phyloP scores from a whole-genome alignment of 2,797 vertebrate genomes.

The Lophotriccus pileatus region DNA sequence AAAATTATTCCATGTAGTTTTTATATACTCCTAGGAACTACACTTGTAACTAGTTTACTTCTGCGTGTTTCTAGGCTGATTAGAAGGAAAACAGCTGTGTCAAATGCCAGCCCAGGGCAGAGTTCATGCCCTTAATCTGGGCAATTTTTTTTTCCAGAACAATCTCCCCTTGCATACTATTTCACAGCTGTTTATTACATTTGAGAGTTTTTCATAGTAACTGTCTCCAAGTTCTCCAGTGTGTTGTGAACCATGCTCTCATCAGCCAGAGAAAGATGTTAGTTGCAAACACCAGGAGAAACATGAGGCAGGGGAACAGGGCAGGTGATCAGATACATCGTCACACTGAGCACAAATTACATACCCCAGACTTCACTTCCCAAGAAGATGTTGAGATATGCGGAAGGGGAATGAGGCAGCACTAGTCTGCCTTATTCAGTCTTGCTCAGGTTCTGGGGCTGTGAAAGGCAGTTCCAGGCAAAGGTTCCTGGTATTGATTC shows the following conservation, averaged over 20 bases:
- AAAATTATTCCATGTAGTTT: not conserved
- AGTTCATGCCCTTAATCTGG: not conserved
- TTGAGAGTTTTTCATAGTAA: not conserved
- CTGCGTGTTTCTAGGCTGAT: not conserved
- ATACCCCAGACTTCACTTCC: not conserved
- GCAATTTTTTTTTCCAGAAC: not conserved
- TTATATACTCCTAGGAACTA: not conserved
- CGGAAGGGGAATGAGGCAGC: not conserved
- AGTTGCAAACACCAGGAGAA: not conserved
- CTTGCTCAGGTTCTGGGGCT: not conserved
- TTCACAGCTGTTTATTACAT: not conserved
- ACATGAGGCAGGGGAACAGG: not conserved
- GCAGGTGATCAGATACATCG: not conserved
- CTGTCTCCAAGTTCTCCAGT: not conserved
- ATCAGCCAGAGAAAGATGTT: not conserved
- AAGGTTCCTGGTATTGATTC: not conserved
- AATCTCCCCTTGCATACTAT: not conserved
- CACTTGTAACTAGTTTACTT: not conserved
- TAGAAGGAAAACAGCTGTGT: not conserved
- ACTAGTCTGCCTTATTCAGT: not conserved
- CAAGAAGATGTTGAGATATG: not conserved
- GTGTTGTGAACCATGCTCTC: fast-evolving
- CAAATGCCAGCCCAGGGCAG: not conserved
- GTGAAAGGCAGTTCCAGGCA: not conserved
- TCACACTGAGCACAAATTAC: not conserved